Conservation (phyloP, 2,113 vertebrate species). For the Ophiodon elongatus region DNA sequence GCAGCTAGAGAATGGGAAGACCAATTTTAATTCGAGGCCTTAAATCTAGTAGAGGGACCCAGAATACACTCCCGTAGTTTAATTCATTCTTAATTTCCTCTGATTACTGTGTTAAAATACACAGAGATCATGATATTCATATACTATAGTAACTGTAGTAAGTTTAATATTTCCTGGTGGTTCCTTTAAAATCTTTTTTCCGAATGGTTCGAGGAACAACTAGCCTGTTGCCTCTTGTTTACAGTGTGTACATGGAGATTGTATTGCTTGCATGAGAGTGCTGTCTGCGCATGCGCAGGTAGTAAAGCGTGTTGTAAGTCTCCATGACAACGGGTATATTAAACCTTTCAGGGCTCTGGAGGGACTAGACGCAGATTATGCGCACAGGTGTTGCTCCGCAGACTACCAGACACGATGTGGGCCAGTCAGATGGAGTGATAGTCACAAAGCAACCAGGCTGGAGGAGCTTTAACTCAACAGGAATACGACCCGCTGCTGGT, state of each 20-base stretch:
- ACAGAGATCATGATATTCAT: neutral
- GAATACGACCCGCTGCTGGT: slow-evolving; percentile 45
- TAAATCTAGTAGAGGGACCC: too few relatives aligned
- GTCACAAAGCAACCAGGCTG: neutral
- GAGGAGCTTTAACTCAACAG: slow-evolving; percentile 12
- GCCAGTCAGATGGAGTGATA: slow-evolving; percentile 5
- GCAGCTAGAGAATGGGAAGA: too few relatives aligned
- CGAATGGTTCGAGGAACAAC: fast-evolving
- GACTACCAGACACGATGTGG: slow-evolving; percentile 28
- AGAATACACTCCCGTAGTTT: too few relatives aligned
- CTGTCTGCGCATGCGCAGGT: slow-evolving; percentile 69
- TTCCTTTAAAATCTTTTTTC: too few relatives aligned
- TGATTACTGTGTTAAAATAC: neutral
- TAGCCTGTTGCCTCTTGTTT: neutral
- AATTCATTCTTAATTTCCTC: neutral
- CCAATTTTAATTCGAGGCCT: too few relatives aligned
- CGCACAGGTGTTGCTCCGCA: slow-evolving; percentile 56
- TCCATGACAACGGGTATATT: slow-evolving; percentile 79
- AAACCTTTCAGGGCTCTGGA: slow-evolving; percentile 66
- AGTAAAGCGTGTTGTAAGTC: slow-evolving; percentile 78
- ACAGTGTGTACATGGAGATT: neutral
- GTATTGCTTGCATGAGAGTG: neutral
- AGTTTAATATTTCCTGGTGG: neutral
- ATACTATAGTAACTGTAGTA: neutral
- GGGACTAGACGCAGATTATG: slow-evolving; percentile 73